Conservation (phyloP, 92 coral and sea anemone species). For the Phenganax marumi region DNA sequence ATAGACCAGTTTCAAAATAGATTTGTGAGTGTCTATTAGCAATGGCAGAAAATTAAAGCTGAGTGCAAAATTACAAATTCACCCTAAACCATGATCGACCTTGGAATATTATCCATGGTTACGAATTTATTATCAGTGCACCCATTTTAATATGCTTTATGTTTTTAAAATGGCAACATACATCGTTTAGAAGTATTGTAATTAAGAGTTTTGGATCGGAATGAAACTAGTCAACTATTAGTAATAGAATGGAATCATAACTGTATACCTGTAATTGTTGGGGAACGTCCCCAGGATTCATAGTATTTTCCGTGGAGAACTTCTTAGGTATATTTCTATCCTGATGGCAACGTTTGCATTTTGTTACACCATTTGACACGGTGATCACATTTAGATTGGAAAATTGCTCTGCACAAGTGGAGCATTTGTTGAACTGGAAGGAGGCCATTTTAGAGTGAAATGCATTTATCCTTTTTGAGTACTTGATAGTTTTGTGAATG, state of each 20-base stretch:
- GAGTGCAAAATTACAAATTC: too few species aligned
- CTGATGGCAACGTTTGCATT: constrained; percentile 14
- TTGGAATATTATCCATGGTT: too few species aligned
- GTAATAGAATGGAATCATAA: background rate
- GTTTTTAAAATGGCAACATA: background rate
- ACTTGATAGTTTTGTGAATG: too few species aligned
- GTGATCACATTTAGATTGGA: background rate
- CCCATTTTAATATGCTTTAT: background rate
- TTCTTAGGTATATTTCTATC: background rate
- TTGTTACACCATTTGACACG: background rate
- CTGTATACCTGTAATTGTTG: constrained; percentile 8
- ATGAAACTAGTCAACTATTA: background rate
- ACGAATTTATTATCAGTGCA: too few species aligned
- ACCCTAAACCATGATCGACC: too few species aligned
- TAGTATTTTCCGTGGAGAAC: constrained; percentile 10
- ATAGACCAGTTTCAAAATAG: too few species aligned
- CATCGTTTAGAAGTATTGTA: background rate
- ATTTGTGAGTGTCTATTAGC: too few species aligned
- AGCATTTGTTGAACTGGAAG: too few species aligned
- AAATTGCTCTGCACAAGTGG: too few species aligned
- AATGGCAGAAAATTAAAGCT: too few species aligned
- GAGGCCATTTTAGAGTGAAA: too few species aligned
- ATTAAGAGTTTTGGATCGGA: background rate
- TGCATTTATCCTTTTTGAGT: too few species aligned
- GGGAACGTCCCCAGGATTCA: constrained; percentile 21